phyloP scores from a whole-genome alignment of 1,140 invertebrate species.

The Archivesica marissinica region DNA sequence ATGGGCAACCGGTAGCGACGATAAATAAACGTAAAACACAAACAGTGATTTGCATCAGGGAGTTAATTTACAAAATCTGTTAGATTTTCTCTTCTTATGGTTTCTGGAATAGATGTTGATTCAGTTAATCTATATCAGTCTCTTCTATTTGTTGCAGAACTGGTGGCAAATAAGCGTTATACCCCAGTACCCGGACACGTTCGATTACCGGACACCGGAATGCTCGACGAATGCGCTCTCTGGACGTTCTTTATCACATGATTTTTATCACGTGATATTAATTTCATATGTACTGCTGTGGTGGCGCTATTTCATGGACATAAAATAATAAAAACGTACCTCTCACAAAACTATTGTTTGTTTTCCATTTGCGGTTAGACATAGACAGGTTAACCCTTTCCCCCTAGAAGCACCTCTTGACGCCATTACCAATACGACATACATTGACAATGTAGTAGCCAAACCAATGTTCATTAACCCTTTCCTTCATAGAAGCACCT shows the following conservation, averaged over 20 bases:
- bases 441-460: no score
- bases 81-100: not conserved
- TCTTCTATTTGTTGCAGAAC: constrained; percentile 6
- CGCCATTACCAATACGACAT: no score
- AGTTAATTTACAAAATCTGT: not conserved
- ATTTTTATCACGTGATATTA: no score
- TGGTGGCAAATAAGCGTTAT: constrained; percentile 33
- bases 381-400: no score
- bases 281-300: constrained; percentile 43
- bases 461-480: no score
- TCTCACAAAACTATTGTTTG: no score
- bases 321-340: constrained; percentile 2
- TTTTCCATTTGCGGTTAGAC: no score
- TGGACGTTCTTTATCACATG: not conserved
- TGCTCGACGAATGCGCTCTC: not conserved
- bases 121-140: not conserved
- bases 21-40: no score
- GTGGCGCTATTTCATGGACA: constrained; percentile 36
- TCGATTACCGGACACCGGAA: not conserved
- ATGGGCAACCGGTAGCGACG: no score
- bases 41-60: not conserved
- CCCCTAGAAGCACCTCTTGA: no score
- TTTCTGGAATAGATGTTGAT: not conserved
- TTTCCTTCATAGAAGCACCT: no score
- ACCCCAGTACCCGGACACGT: not conserved